phyloP scores from a whole-genome alignment of 2,888 invertebrate species.

The Macrosoma leucophasiata region DNA sequence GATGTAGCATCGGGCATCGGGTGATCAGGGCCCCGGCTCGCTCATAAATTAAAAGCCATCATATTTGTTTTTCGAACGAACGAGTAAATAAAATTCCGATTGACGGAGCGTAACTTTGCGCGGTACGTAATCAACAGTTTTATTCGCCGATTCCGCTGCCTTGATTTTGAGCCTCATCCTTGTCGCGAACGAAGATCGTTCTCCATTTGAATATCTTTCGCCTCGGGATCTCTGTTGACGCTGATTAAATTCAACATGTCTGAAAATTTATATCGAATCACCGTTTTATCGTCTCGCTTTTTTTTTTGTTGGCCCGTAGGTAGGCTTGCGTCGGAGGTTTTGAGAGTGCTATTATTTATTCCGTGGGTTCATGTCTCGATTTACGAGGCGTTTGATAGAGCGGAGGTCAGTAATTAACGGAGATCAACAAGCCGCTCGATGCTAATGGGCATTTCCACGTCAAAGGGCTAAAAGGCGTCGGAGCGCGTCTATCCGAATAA shows the following conservation, averaged over 20 bases:
- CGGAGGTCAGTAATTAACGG: conserved; percentile 68
- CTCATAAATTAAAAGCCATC: conserved; percentile 70
- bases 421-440: conserved; percentile 69
- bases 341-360: conserved; percentile 15
- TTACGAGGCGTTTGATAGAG: conserved; percentile 46
- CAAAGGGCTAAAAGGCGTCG: conserved; percentile 70
- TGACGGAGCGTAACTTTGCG: conserved; percentile 61
- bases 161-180: conserved; percentile 51
- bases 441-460: conserved; percentile 71
- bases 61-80: conserved; percentile 66
- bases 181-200: conserved; percentile 41
- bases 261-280: conserved; percentile 32
- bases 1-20: conserved; percentile 36
- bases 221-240: conserved; percentile 42
- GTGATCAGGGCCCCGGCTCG: conserved; percentile 40
- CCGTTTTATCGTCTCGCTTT: conserved; percentile 17
- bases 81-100: conserved; percentile 65
- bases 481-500: conserved; percentile 71
- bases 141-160: conserved; percentile 60
- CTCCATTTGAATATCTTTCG: conserved; percentile 57
- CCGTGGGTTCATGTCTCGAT: conserved; percentile 23
- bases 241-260: conserved; percentile 51
- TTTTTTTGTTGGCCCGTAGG: conserved; percentile 26
- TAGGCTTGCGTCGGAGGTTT: conserved; percentile 25
- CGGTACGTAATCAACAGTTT: conserved; percentile 67